Base-by-base conservation (phyloP, 2,113 vertebrate species). In the Percina caprodes region DNA sequence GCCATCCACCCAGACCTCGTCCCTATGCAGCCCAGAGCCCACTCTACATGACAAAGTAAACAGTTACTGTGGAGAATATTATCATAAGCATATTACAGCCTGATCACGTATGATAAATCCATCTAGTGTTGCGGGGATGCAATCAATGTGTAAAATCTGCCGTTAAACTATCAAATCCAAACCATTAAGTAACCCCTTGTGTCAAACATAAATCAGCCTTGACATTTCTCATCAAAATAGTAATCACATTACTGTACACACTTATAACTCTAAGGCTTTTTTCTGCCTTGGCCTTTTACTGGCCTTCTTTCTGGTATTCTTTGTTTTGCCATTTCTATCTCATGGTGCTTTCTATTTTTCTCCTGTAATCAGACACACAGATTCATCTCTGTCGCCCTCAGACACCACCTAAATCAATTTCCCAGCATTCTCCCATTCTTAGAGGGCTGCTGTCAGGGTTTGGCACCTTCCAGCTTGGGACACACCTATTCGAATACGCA, bases 381-480 rank as follows among this genome's bases (percentile, higher is more conserved):
- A 95, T 94, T 88, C 82, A 94, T 94, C 88, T 92, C 82, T 93
- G 92, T 94, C 91, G 15, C 72, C 73, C 86, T 86, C 87, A 84
- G 80, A 89, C 85, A 85, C 24, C 79, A 76, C 68, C 79, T 85
- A 91, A 93, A 94, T 94, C 90, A 89, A 92, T 94, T 94, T 93
- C 90, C 90, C 83, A 88, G 81, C 85, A 83, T 86, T 91, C 90
- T 90, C 79, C 83, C 88, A 71, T 91, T 42, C 84, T 78, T 81
- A 74, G 80, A 85, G 86, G 87, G 87, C 73, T 21, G 73, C 89
- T 87, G 87, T 93, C 87, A 91, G 83, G 62, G 76, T 65, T 89
- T 90, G 89, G 90, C 85, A 85, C 84, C 87, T 79, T 74, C 83
- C 77, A 89, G 78, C 80, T 62, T 60, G 71, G 87, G 83, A 84